A percentile compares a stretch with the other conserved stretches of the same genome.
These are phyloP conservation scores for Colletes collaris DNA, from an alignment of 2,888 invertebrate genomes.

Conservation along the genomic window DNA sequence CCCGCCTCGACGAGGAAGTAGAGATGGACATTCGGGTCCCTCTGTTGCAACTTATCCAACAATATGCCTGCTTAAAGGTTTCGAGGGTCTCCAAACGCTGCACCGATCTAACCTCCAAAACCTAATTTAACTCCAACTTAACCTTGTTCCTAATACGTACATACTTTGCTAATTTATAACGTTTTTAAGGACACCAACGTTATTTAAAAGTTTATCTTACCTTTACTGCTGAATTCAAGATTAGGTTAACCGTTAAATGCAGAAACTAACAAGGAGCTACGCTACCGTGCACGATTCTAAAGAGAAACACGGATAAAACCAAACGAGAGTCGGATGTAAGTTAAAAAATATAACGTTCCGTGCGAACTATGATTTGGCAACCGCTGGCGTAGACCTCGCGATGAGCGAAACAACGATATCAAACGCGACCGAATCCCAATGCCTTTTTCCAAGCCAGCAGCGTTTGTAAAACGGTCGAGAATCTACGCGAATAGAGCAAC, in stretches of 20 bases:
- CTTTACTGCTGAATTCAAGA: too few relatives aligned
- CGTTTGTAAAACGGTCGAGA: not conserved
- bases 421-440: not conserved
- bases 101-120: not conserved
- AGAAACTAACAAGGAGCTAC: too few relatives aligned
- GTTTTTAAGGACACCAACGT: not conserved
- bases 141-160: not conserved
- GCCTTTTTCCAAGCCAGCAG: not conserved
- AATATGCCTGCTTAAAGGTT: not conserved
- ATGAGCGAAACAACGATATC: not conserved
- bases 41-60: constrained; percentile 12
- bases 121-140: not conserved
- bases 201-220: too few relatives aligned
- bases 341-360: too few relatives aligned
- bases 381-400: not conserved
- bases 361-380: too few relatives aligned
- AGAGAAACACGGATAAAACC: too few relatives aligned
- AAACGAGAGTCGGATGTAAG: too few relatives aligned
- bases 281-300: too few relatives aligned
- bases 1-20: constrained; percentile 32
- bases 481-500: not conserved
- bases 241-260: too few relatives aligned
- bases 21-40: constrained; percentile 8
- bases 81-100: not conserved
- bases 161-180: too few relatives aligned